Evolutionary conservation across 2,797 vertebrate genomes (phyloP), one percentile per base, ranked within the genome.

Genomic region (Sternotherus odoratus): DNA sequence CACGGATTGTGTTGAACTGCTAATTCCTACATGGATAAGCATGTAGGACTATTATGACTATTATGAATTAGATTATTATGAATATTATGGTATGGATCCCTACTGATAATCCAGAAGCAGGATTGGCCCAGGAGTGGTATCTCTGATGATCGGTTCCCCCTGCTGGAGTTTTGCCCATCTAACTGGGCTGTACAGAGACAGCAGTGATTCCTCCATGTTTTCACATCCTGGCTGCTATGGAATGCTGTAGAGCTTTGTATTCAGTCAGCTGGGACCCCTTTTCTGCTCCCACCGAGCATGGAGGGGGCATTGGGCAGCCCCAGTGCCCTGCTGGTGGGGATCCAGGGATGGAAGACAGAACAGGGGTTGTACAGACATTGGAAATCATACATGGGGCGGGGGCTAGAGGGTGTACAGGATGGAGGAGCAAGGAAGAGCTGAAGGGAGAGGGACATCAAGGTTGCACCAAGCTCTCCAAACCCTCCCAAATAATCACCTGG

Each of bases 111-210:
- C 53, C 54, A n/a, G 46, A n/a, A 84, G 43, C 36, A 30, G 5
- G 5, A 0, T 0, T 77, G 79, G 12, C 4, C 0, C 7, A 36
- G 28, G 3, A 1, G 60, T 11, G 77, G 8, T 28, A 9, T 10
- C n/a, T 39, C 9, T 69, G 60, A 39, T 24, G 36, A 23, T 23
- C 66, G 24, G 36, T 39, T 79, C 17, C 5, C 19, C 10, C 5
- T 63, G 5, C 16, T 66, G 60, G 82, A 17, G 24, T 48, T 24
- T 23, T 36, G 36, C 1, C 9, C 12, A 4, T 23, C 48, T 30
- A 84, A 24, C 77, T 53, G n/a, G 51, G 16, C 57, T 87, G 63
- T 26, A 60, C 43, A 21, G 28, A 84, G 19, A 5, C 4, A 82
- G 69, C 28, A 23, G 9, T 74, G 33, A 2, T 79, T 91, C 90